phyloP scores from a whole-genome alignment of 2,888 invertebrate genomes.

The Eretmocerus hayati region DNA sequence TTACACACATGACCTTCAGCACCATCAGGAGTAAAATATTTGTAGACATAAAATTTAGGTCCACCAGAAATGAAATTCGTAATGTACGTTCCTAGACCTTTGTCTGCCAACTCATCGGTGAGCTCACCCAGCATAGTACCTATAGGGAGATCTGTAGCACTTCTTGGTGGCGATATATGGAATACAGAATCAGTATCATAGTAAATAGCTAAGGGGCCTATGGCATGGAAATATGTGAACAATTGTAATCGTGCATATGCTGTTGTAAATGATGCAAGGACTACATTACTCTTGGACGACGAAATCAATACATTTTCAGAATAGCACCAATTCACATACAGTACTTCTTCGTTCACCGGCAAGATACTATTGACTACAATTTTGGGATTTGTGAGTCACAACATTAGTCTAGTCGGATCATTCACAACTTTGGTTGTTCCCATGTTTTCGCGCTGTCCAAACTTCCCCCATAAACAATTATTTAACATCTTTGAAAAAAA shows the following conservation, averaged over 20 bases:
- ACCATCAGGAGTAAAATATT: not conserved
- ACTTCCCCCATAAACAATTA: not conserved
- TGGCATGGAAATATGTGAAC: slow-evolving; percentile 31
- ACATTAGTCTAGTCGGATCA: not conserved
- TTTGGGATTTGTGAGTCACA: not conserved
- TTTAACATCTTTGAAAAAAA: not conserved
- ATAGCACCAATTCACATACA: slow-evolving; percentile 1
- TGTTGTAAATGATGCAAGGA: slow-evolving; percentile 10
- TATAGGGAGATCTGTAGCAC: not conserved
- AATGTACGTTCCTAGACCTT: not conserved
- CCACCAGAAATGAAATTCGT: not conserved
- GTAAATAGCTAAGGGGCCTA: slow-evolving; percentile 23
- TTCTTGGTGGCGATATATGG: not conserved
- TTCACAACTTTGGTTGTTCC: not conserved
- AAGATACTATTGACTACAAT: not conserved
- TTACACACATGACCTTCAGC: not conserved
- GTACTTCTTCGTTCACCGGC: not conserved
- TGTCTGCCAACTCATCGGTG: not conserved
- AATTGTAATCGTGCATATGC: slow-evolving; percentile 25
- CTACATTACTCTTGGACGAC: slow-evolving; percentile 1
- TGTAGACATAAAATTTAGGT: not conserved
- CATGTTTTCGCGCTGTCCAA: not conserved
- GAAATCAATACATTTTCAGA: slow-evolving; percentile 1
- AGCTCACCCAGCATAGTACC: not conserved
- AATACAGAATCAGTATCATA: slow-evolving; percentile 15